A percentile compares a stretch with the other conserved stretches of the same genome.
Evolutionary conservation across 2,888 invertebrate genomes (phyloP).

Genomic region (Iselma pallidipennis): DNA sequence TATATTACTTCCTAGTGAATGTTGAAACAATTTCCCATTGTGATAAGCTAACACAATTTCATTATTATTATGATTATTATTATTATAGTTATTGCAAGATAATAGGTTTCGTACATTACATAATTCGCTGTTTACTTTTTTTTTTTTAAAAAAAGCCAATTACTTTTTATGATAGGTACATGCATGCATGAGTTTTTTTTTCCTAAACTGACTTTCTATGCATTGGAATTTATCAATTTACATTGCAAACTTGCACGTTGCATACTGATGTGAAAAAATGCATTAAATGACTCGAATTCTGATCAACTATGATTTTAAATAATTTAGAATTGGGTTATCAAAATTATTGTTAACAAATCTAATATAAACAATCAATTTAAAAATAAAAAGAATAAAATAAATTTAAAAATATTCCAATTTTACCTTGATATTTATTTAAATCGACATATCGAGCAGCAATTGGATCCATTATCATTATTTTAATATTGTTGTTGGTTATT

Average conservation of each 20-base stretch:
- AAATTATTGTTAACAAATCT: background rate
- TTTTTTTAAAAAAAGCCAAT: background rate
- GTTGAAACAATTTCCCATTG: background rate
- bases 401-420: background rate
- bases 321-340: background rate
- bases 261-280: background rate
- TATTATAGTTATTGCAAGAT: no score
- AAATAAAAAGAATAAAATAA: background rate
- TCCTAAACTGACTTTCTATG: background rate
- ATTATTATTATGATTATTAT: background rate
- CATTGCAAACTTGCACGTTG: background rate
- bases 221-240: background rate
- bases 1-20: background rate
- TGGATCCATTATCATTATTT: constrained; percentile 23
- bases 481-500: no score
- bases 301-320: no score
- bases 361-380: background rate
- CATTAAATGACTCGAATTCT: background rate
- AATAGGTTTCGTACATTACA: no score
- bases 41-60: background rate
- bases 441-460: constrained; percentile 37
- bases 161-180: no score
- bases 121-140: no score
- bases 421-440: constrained; percentile 41
- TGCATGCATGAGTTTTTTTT: no score